Evolutionary conservation across 2,113 vertebrate species (phyloP).

Genomic region (Antechinus stuartii): DNA sequence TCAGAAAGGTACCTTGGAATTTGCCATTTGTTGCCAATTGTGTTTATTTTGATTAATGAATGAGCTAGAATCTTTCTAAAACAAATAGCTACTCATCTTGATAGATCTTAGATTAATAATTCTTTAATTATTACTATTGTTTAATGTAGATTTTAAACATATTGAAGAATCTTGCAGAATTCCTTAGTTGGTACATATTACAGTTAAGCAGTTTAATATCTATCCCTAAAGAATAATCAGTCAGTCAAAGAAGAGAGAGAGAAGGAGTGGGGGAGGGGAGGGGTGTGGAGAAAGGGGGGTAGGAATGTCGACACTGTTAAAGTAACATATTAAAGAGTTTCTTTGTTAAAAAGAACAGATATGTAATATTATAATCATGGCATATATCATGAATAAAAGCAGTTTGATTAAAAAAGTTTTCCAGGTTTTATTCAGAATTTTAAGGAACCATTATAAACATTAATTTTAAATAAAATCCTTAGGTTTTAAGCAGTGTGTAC

Average conservation of each 20-base stretch:
- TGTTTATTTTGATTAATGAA: not conserved
- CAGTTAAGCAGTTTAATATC: not conserved
- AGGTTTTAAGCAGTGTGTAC: not conserved
- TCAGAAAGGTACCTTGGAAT: not conserved
- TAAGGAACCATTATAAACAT: not conserved
- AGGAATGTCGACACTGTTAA: not conserved
- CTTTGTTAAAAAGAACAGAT: not conserved
- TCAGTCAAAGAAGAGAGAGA: not conserved
- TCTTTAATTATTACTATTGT: not conserved
- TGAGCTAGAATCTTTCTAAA: not conserved
- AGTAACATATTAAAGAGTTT: not conserved
- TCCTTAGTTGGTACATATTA: not conserved
- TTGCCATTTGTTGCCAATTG: not conserved
- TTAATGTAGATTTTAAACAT: not conserved
- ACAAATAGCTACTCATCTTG: not conserved
- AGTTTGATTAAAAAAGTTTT: not conserved
- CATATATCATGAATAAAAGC: not conserved
- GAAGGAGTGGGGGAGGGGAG: too few relatives aligned
- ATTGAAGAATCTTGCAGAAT: not conserved
- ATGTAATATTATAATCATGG: not conserved
- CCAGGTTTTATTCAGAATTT: not conserved
- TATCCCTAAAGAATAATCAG: not conserved
- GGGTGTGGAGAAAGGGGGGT: too few relatives aligned
- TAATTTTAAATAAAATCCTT: not conserved
- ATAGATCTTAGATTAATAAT: not conserved